phyloP scores from a whole-genome alignment of 2,113 vertebrate genomes.

The Indicator maculatus region DNA sequence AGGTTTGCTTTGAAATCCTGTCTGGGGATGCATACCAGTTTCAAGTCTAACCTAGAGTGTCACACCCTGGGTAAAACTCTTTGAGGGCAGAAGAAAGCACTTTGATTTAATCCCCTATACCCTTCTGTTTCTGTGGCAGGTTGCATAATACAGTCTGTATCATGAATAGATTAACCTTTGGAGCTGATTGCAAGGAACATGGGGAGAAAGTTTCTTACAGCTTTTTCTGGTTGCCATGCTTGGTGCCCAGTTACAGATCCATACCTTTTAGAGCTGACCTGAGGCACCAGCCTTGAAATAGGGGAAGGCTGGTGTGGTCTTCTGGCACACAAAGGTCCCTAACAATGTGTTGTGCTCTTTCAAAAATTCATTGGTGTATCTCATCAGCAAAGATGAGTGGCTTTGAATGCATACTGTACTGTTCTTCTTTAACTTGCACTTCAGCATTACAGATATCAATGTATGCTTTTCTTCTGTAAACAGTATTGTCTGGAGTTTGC shows the following conservation, averaged over 20 bases:
- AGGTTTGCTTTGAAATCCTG: neutral
- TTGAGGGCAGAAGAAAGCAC: neutral
- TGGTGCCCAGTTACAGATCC: neutral
- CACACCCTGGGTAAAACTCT: neutral
- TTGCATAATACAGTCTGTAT: neutral
- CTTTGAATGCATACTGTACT: neutral
- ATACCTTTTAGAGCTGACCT: neutral
- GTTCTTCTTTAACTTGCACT: neutral
- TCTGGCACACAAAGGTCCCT: accelerated
- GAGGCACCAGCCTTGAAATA: neutral
- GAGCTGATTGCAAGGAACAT: accelerated
- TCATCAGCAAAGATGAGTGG: neutral
- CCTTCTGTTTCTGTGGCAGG: neutral
- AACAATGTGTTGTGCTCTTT: neutral
- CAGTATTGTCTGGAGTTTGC: neutral
- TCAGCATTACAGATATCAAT: accelerated
- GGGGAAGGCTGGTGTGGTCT: neutral
- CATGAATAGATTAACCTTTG: accelerated
- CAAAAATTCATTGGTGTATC: neutral
- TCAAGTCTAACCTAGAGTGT: neutral
- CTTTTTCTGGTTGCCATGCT: neutral
- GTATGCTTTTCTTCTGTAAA: neutral
- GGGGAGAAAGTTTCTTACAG: neutral
- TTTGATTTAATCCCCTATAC: neutral
- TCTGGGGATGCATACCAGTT: neutral